A percentile compares a stretch with the other conserved stretches of the same genome.
These are phyloP conservation scores for Drosophila nigricruria DNA, from an alignment of 2,888 invertebrate species.

Conservation along the genomic window DNA sequence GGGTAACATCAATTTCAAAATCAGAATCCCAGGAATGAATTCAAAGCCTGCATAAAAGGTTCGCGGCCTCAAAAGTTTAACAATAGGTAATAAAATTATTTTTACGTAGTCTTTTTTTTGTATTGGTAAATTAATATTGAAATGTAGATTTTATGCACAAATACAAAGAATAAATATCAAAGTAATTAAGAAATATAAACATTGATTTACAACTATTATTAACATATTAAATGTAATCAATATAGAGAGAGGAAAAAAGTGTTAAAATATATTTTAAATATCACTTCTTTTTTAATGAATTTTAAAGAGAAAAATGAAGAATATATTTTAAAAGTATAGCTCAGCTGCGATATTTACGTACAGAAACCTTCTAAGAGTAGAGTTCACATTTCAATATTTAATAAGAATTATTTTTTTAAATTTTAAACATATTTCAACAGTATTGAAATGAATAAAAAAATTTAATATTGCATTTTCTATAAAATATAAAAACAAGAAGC, in stretches of 20 bases:
- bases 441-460: too few relatives aligned
- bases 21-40: slow-evolving; percentile 16
- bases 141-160: neutral
- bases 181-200: neutral
- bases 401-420: too few relatives aligned
- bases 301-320: too few relatives aligned
- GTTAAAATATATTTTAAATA: neutral
- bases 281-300: neutral
- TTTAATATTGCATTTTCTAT: too few relatives aligned
- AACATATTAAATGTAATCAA: neutral
- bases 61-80: neutral
- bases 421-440: too few relatives aligned
- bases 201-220: neutral
- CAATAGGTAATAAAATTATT: slow-evolving; percentile 22
- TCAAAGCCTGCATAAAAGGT: slow-evolving; percentile 8
- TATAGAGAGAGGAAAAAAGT: neutral
- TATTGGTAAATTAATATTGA: neutral
- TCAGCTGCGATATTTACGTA: too few relatives aligned
- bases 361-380: too few relatives aligned
- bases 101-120: neutral
- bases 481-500: too few relatives aligned
- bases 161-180: neutral
- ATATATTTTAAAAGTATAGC: too few relatives aligned
- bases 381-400: too few relatives aligned
- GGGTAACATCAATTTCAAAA: slow-evolving; percentile 17